These are phyloP conservation scores for Pseudochromis fuscus DNA, from an alignment of 2,797 vertebrate species.

Conservation along the genomic window DNA sequence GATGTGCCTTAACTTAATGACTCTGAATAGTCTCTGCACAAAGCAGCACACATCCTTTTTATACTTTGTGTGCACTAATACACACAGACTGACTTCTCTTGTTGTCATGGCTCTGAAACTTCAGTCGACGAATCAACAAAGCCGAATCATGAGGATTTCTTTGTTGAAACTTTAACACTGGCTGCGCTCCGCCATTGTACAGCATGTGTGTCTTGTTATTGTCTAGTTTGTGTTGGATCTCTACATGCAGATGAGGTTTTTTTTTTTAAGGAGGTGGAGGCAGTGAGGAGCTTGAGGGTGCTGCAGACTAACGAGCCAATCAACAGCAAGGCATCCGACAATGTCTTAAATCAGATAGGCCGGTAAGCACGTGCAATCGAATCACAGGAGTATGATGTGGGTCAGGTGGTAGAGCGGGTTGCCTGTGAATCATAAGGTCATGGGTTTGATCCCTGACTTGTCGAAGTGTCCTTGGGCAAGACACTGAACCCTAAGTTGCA, in stretches of 20 bases:
- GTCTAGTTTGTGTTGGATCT: background rate
- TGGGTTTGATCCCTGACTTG: no score
- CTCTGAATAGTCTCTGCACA: background rate
- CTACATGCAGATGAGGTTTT: background rate
- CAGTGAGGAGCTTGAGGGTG: background rate
- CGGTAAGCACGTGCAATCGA: background rate
- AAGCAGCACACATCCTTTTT: background rate
- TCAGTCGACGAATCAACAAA: no score
- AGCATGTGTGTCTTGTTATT: background rate
- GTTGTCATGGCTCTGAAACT: background rate
- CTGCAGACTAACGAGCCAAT: background rate
- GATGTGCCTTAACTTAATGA: background rate
- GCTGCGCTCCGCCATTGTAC: background rate
- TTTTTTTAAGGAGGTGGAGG: background rate
- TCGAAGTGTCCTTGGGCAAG: no score
- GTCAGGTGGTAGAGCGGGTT: no score
- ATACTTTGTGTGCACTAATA: no score
- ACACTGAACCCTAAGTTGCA: no score
- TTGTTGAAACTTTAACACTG: background rate
- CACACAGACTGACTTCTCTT: background rate
- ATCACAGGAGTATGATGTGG: no score
- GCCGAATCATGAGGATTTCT: background rate
- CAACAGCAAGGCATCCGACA: background rate
- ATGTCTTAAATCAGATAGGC: background rate
- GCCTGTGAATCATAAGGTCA: no score